Percentiles rank a stretch among this genome's conserved stretches.
Conservation (phyloP, 2,797 vertebrate genomes). For the Spondyliosoma cantharus region DNA sequence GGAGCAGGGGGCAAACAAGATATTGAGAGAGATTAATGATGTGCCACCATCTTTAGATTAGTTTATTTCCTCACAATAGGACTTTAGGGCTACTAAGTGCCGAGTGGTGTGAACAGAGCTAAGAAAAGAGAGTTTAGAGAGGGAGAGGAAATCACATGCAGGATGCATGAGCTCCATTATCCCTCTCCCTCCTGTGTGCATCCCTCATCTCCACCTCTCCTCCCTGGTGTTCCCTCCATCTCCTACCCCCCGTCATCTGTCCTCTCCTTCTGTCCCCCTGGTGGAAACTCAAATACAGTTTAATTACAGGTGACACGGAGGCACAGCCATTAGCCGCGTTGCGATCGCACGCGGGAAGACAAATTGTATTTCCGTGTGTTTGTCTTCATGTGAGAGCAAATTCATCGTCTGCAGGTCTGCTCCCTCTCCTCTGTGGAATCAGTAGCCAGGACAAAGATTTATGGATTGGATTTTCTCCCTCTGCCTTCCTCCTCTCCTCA, state of each 20-base stretch:
- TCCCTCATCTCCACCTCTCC: slow-evolving; percentile 23
- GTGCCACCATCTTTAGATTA: slow-evolving; percentile 39
- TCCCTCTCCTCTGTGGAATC: slow-evolving; percentile 58
- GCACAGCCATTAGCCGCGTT: slow-evolving; percentile 40
- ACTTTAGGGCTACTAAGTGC: slow-evolving; percentile 38
- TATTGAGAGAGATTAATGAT: slow-evolving; percentile 46
- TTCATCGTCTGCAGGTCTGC: slow-evolving; percentile 45
- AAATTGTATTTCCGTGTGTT: slow-evolving; percentile 46
- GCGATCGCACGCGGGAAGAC: slow-evolving; percentile 46
- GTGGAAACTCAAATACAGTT: slow-evolving; percentile 63
- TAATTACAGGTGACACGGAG: slow-evolving; percentile 71
- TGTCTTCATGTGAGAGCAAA: slow-evolving; percentile 55
- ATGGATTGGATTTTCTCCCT: slow-evolving; percentile 60
- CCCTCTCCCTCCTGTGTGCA: slow-evolving; percentile 32
- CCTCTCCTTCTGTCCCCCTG: slow-evolving; percentile 27
- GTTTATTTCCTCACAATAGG: slow-evolving; percentile 51
- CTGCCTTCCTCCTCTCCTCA: slow-evolving; percentile 27
- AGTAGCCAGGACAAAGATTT: slow-evolving; percentile 65
- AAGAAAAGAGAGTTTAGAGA: slow-evolving; percentile 33
- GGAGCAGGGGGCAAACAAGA: slow-evolving; percentile 17
- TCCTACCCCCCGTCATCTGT: slow-evolving; percentile 31
- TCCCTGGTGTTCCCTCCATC: slow-evolving; percentile 33
- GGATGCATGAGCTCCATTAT: slow-evolving; percentile 59
- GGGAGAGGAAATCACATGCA: slow-evolving; percentile 44
- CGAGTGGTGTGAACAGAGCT: slow-evolving; percentile 8